These are phyloP conservation scores for Desmophyllum pertusum DNA, from an alignment of 92 coral and sea anemone genomes.

Conservation along the genomic window DNA sequence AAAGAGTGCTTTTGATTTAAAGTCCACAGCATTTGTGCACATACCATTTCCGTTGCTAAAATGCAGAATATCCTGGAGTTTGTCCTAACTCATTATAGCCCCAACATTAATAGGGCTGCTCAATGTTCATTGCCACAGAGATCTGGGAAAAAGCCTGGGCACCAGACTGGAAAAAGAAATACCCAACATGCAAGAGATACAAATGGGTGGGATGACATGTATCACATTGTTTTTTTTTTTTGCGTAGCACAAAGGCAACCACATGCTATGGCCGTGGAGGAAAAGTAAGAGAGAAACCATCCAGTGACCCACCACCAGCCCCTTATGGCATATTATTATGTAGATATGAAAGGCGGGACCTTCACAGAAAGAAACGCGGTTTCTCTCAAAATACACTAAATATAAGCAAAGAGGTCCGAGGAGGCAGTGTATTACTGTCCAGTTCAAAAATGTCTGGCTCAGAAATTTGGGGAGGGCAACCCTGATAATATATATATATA, in stretches of 20 bases:
- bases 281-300: conserved; percentile 52
- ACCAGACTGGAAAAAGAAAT: conserved; percentile 22
- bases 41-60: conserved; percentile 27
- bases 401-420: conserved; percentile 10
- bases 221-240: conserved; percentile 47
- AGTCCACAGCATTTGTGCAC: conserved; percentile 30
- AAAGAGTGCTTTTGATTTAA: conserved; percentile 33
- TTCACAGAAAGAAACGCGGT: conserved; percentile 26
- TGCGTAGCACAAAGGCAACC: conserved; percentile 58
- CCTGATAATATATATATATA: conserved; percentile 20
- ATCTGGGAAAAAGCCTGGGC: conserved; percentile 19
- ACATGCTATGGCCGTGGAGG: conserved; percentile 64
- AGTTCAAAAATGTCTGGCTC: conserved; percentile 15
- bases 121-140: conserved; percentile 12
- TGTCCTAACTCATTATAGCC: conserved; percentile 26
- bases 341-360: conserved; percentile 54
- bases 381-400: conserved; percentile 26
- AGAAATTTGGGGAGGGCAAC: conserved; percentile 34
- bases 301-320: conserved; percentile 62
- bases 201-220: conserved; percentile 28
- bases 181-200: conserved; percentile 32
- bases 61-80: background rate
- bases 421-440: conserved; percentile 33
- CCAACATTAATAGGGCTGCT: conserved; percentile 33
- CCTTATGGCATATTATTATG: conserved; percentile 63